Percentiles rank a stretch among this genome's conserved stretches.
Evolutionary conservation across 1,140 invertebrate species (phyloP).

Genomic region (Centruroides vittatus): DNA sequence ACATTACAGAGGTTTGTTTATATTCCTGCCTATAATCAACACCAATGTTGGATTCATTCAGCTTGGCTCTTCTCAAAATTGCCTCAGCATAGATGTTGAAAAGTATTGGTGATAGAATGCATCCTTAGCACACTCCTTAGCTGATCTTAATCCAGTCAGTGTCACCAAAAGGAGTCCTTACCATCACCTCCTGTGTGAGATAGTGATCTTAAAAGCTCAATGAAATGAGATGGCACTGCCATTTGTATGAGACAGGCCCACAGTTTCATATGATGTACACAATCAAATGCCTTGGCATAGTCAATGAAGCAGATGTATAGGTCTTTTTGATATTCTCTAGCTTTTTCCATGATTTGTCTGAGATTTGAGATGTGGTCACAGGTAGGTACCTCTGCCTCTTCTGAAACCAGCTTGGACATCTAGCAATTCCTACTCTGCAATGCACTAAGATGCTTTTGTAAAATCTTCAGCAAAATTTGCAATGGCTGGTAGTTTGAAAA

Average conservation of each 20-base stretch:
- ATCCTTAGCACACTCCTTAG: no score
- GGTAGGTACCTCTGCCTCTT: neutral
- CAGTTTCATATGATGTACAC: neutral
- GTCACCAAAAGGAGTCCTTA: no score
- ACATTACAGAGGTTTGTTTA: no score
- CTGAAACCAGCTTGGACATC: neutral
- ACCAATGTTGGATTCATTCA: no score
- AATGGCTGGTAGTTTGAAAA: neutral
- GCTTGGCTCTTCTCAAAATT: no score
- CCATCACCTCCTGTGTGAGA: neutral
- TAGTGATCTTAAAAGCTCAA: neutral
- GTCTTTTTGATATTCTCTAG: neutral
- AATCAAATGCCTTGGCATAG: neutral
- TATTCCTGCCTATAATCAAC: no score
- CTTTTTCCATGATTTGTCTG: neutral
- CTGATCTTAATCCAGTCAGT: no score
- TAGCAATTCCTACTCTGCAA: neutral
- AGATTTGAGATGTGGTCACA: neutral
- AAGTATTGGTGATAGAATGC: no score
- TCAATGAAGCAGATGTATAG: neutral
- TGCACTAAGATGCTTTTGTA: neutral
- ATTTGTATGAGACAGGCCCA: neutral
- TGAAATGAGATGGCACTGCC: neutral
- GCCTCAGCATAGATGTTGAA: no score
- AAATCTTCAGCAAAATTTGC: neutral